Evolutionary conservation across 2,113 vertebrate species (phyloP).

Genomic region (Origma solitaria): DNA sequence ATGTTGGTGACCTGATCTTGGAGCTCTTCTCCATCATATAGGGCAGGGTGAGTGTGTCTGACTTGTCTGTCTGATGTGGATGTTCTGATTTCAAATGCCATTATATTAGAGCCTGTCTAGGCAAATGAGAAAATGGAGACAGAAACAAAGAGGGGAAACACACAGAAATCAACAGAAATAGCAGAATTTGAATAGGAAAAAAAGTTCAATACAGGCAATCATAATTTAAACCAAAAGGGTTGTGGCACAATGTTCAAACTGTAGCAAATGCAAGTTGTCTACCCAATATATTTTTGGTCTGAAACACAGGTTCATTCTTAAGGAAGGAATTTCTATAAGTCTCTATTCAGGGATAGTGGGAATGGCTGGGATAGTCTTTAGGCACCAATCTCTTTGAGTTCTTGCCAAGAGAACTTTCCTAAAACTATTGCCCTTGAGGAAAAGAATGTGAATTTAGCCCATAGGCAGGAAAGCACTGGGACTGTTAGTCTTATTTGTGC

Average conservation of each 20-base stretch:
- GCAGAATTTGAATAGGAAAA: background rate
- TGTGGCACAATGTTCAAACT: background rate
- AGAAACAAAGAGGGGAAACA: background rate
- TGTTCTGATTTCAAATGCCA: background rate
- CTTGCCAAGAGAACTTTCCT: background rate
- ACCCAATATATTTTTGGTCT: background rate
- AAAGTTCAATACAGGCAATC: background rate
- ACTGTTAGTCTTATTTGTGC: background rate
- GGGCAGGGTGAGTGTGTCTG: background rate
- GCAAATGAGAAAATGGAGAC: background rate
- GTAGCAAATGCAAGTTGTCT: background rate
- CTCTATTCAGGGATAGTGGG: background rate
- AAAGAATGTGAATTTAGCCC: background rate
- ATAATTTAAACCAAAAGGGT: background rate
- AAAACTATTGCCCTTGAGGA: background rate
- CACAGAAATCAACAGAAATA: background rate
- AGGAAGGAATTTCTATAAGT: background rate
- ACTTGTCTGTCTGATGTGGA: background rate
- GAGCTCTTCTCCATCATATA: background rate
- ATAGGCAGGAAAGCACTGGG: background rate
- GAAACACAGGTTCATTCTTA: background rate
- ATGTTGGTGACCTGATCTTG: background rate
- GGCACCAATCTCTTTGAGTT: background rate
- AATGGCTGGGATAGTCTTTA: background rate
- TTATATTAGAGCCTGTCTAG: background rate